Conservation (phyloP, 2,888 invertebrate genomes). For the Coremacera marginata region DNA sequence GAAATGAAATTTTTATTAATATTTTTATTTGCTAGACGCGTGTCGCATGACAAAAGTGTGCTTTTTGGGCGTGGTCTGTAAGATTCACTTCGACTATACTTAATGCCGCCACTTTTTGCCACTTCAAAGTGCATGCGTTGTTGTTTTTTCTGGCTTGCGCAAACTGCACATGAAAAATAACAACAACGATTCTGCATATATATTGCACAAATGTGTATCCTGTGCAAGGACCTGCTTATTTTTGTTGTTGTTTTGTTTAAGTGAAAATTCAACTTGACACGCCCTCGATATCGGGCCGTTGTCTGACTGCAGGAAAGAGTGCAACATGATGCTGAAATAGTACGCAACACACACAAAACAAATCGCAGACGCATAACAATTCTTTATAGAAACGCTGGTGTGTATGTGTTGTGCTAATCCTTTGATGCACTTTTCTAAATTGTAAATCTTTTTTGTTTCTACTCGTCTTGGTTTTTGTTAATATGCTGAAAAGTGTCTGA, state of each 20-base stretch:
- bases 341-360: background rate
- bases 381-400: too few relatives aligned
- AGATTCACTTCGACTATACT: too few relatives aligned
- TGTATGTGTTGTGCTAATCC: background rate
- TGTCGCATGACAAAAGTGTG: too few relatives aligned
- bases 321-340: background rate
- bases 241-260: background rate
- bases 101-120: too few relatives aligned
- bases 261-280: background rate
- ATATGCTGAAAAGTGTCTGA: slow-evolving; percentile 14
- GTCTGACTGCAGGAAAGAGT: background rate
- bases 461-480: background rate
- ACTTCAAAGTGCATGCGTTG: too few relatives aligned
- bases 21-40: too few relatives aligned
- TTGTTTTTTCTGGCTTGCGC: too few relatives aligned
- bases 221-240: background rate
- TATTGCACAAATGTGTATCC: slow-evolving; percentile 13
- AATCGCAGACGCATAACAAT: background rate
- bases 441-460: background rate
- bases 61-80: too few relatives aligned
- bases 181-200: slow-evolving; percentile 8
- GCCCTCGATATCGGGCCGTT: background rate
- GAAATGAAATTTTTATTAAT: too few relatives aligned
- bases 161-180: background rate
- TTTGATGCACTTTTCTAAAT: background rate